A percentile compares a stretch with the other conserved stretches of the same genome.
Conservation (phyloP, 2,797 vertebrate species). For the Gastrophryne carolinensis region DNA sequence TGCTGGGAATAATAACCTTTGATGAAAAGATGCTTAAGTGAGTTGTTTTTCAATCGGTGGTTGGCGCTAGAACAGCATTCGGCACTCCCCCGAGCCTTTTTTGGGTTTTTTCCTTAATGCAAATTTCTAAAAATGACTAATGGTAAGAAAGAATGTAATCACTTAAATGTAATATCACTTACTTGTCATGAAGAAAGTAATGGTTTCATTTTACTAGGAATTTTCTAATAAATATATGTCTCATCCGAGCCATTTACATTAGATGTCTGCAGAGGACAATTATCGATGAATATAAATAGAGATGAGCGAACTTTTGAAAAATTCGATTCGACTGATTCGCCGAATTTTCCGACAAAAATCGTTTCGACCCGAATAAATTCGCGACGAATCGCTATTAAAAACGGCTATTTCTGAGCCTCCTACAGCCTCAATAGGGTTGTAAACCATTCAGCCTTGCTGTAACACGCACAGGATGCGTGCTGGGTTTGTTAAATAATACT, state of each 20-base stretch:
- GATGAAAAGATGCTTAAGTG: slow-evolving; percentile 41
- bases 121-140: slow-evolving; percentile 17
- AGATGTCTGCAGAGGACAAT: not conserved
- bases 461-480: no score
- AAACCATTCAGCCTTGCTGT: no score
- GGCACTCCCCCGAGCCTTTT: slow-evolving; percentile 13
- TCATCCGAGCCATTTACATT: not conserved
- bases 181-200: slow-evolving; percentile 11
- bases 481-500: no score
- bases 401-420: no score
- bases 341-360: no score
- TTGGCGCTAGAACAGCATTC: slow-evolving; percentile 21
- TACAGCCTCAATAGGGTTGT: no score
- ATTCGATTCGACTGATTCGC: no score
- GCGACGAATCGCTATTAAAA: no score
- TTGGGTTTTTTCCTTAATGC: slow-evolving; percentile 21
- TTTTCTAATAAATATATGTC: slow-evolving; percentile 8
- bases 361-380: no score
- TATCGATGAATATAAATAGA: not conserved
- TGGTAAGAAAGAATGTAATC: slow-evolving; percentile 2
- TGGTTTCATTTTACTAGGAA: not conserved
- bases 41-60: slow-evolving; percentile 39
- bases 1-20: slow-evolving; percentile 33
- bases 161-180: slow-evolving; percentile 17
- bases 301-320: no score